Evolutionary conservation across 2,113 vertebrate genomes (phyloP).

Genomic region (Eubucco bourcierii): DNA sequence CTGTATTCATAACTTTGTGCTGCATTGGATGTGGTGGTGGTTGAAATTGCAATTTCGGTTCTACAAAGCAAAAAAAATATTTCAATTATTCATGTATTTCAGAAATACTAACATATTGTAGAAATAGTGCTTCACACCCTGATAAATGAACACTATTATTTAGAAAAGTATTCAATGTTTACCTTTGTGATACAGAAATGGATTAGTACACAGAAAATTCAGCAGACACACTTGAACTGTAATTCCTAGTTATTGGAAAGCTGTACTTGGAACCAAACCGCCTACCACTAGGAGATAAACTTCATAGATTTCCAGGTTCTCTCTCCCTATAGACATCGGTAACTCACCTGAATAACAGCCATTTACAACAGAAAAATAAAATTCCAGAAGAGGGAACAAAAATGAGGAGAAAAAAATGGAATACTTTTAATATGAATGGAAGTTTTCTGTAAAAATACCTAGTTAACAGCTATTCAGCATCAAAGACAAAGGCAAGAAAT

Average conservation of each 20-base stretch:
- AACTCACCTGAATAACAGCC: neutral
- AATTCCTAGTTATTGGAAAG: neutral
- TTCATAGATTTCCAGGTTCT: neutral
- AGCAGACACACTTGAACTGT: neutral
- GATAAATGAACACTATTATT: neutral
- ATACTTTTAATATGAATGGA: neutral
- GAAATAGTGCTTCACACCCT: neutral
- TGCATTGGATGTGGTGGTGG: constrained; percentile 79
- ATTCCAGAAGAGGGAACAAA: neutral
- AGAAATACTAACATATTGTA: neutral
- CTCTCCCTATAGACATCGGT: neutral
- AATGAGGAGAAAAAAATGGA: neutral
- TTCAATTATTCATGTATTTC: neutral
- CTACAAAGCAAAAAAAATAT: constrained; percentile 75
- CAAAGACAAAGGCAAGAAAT: neutral
- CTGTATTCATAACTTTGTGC: constrained; percentile 74
- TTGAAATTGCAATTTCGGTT: constrained; percentile 82
- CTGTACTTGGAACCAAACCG: neutral
- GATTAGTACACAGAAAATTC: neutral
- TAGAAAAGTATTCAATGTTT: neutral
- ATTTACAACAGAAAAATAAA: neutral
- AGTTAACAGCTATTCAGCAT: neutral
- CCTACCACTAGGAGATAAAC: neutral
- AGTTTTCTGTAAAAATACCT: neutral
- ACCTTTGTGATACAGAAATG: neutral